Percentiles rank a stretch among this genome's conserved stretches.
Evolutionary conservation across 2,113 vertebrate species (phyloP).

Genomic region (Entomyzon cyanotis): DNA sequence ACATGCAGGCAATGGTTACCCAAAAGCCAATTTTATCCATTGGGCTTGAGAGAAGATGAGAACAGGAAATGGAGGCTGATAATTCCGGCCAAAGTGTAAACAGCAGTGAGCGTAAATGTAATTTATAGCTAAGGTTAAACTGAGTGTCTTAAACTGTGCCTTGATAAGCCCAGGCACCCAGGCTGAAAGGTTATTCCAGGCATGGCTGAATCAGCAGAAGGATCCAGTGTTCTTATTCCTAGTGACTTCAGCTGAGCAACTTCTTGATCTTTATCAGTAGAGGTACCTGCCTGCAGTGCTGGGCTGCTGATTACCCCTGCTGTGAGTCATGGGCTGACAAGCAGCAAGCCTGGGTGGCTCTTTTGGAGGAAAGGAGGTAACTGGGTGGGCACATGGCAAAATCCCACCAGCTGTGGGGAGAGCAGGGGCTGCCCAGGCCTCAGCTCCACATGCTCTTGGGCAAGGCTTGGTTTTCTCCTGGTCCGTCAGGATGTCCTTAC

Average conservation of each 20-base stretch:
- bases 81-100: background rate
- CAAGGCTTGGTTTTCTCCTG: background rate
- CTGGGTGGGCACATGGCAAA: fast-evolving
- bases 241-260: background rate
- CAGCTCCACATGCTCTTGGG: fast-evolving
- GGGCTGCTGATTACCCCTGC: background rate
- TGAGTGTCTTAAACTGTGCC: background rate
- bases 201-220: background rate
- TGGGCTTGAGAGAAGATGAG: background rate
- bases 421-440: background rate
- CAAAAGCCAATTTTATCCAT: background rate
- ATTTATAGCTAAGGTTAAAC: background rate
- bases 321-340: background rate
- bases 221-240: background rate
- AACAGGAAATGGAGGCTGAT: background rate
- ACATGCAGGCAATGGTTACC: background rate
- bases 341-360: background rate
- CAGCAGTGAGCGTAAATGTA: background rate
- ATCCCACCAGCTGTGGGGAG: background rate
- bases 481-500: background rate
- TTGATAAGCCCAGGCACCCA: background rate
- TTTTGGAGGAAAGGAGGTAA: background rate
- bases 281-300: background rate
- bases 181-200: background rate
- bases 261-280: background rate